phyloP scores from a whole-genome alignment of 2,113 vertebrate genomes.

The Craseonycteris thonglongyai region DNA sequence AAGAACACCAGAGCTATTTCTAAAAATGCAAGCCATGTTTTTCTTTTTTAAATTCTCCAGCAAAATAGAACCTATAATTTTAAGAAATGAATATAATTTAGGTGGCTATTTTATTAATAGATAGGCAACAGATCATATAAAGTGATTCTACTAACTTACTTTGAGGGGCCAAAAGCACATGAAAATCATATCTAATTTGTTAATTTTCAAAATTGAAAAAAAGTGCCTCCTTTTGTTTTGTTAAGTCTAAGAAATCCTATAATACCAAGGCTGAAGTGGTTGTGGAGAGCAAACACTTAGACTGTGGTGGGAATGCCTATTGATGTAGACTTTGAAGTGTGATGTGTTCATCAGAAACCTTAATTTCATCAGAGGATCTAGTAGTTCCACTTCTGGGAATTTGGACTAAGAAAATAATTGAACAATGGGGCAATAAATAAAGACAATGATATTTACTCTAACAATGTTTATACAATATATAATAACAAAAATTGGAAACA shows the following conservation, averaged over 20 bases:
- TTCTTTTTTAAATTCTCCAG: neutral
- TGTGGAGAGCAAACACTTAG: neutral
- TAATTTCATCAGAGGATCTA: neutral
- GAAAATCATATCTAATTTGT: neutral
- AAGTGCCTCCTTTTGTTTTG: neutral
- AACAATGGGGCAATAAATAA: neutral
- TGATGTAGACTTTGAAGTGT: neutral
- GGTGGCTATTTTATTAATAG: neutral
- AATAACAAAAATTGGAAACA: neutral
- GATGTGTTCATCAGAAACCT: neutral
- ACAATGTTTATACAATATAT: neutral
- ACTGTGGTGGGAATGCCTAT: neutral
- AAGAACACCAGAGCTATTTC: neutral
- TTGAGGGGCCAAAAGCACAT: neutral
- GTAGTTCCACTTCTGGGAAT: neutral
- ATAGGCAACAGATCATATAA: neutral
- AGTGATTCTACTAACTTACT: conserved; percentile 11
- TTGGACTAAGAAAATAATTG: neutral
- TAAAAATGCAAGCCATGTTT: conserved; percentile 1
- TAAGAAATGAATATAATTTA: neutral
- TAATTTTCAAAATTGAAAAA: neutral
- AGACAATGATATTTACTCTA: neutral
- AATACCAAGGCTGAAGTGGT: neutral
- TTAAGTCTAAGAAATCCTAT: neutral
- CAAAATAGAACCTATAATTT: neutral